A percentile compares a stretch with the other conserved stretches of the same genome.
Evolutionary conservation across 2,797 vertebrate genomes (phyloP).

Genomic region (Poeciliopsis paucimaculata): DNA sequence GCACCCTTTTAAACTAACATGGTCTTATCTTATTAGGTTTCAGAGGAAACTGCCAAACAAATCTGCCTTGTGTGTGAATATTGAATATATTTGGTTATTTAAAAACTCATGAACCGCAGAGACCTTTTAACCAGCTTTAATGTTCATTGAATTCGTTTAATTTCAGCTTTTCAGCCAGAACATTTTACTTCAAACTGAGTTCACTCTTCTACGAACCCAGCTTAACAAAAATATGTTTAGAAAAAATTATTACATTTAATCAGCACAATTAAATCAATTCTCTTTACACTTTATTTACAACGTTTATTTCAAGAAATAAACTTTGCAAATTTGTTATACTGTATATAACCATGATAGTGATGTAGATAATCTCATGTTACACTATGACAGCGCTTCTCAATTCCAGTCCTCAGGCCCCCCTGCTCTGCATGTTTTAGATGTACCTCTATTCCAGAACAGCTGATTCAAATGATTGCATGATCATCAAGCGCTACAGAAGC

Average conservation of each 20-base stretch:
- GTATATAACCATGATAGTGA: background rate
- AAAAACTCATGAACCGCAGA: background rate
- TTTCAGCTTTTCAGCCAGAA: background rate
- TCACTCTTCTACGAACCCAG: background rate
- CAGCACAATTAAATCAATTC: background rate
- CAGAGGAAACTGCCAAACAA: background rate
- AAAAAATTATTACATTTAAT: background rate
- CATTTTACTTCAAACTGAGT: background rate
- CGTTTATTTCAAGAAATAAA: background rate
- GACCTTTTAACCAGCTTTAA: background rate
- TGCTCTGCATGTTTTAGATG: too few relatives aligned
- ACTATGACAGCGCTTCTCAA: too few relatives aligned
- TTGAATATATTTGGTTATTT: too few relatives aligned
- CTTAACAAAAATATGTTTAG: background rate
- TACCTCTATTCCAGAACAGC: too few relatives aligned
- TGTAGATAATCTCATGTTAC: background rate
- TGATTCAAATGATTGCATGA: too few relatives aligned
- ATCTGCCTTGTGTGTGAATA: too few relatives aligned
- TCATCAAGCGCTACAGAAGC: too few relatives aligned
- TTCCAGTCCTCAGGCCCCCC: too few relatives aligned
- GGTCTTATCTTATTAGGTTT: background rate
- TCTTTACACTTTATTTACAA: background rate
- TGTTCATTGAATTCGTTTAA: background rate
- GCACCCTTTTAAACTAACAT: background rate
- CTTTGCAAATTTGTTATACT: background rate